Evolutionary conservation across 2,888 invertebrate genomes (phyloP).

Genomic region (Onthophagus sagittarius): DNA sequence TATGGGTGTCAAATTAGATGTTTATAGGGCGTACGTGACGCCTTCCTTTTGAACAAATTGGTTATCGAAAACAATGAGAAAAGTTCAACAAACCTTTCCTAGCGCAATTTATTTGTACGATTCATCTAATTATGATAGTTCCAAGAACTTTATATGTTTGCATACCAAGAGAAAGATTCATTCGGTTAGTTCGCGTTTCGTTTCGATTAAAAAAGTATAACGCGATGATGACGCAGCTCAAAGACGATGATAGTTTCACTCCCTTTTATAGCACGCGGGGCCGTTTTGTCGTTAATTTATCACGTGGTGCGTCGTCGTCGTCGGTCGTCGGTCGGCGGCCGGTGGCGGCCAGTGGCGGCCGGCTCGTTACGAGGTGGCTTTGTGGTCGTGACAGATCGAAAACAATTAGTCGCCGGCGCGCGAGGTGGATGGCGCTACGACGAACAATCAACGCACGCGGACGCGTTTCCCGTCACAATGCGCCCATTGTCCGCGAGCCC

Average conservation of each 20-base stretch:
- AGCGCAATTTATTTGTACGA: too few species aligned
- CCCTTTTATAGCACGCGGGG: conserved; percentile 39
- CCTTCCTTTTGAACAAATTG: not conserved
- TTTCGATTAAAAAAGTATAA: conserved; percentile 40
- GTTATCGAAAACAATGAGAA: too few species aligned
- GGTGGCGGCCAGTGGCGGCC: not conserved
- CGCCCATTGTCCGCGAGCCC: conserved; percentile 11
- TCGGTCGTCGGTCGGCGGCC: not conserved
- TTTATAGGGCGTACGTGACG: conserved; percentile 33
- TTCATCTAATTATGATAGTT: too few species aligned
- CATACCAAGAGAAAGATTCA: too few species aligned
- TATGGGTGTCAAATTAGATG: conserved; percentile 49
- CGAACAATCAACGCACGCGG: conserved; percentile 26
- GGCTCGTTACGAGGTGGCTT: conserved; percentile 31
- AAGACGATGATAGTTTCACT: conserved; percentile 39
- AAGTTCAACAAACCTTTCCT: not conserved
- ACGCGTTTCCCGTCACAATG: conserved; percentile 24
- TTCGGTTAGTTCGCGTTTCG: too few species aligned
- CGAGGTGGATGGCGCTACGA: conserved; percentile 15
- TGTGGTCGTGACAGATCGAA: conserved; percentile 41
- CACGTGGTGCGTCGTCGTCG: conserved; percentile 40
- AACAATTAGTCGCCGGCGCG: conserved; percentile 36
- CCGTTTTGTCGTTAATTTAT: conserved; percentile 43
- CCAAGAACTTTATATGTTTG: too few species aligned
- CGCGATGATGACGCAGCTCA: conserved; percentile 39